Evolutionary conservation across 2,113 vertebrate genomes (phyloP), one percentile per base, ranked within the genome.

Genomic region (Dipodomys ordii): DNA sequence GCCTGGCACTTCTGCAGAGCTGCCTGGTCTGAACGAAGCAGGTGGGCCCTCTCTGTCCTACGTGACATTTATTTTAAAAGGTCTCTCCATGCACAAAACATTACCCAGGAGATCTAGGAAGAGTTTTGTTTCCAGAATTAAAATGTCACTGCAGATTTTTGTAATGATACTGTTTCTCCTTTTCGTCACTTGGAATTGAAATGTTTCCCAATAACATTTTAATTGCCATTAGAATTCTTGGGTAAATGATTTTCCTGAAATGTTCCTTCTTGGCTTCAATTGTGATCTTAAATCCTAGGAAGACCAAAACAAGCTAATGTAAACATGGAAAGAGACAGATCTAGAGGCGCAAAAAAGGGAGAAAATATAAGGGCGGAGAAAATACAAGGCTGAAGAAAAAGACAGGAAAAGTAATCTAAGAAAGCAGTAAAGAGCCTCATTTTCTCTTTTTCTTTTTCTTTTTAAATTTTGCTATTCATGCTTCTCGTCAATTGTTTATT

Each of bases 191-290:
- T 88, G 64, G 69, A 92, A 94, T 90, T 93, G 96, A 96, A 90
- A 87, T 96, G 96, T 95, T 83, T 88, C 94, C 87, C 79, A 81
- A 87, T 94, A 97, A 90, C 95, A 96, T 96, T 98, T 97, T 98
- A 98, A 98, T 98, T 98, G 97, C 98, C 94, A 97, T 94, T 96
- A 97, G 88, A 94, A 95, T 94, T 97, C 95, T 88, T 96, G 85
- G 90, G 65, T 97, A 97, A 96, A 94, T 0, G 0, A 39, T 83
- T 96, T 94, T 74, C 83, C 35, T 85, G 95, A 91, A 85, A 25
- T 97, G 97, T 97, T 92, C 84, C 87, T 90, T 97, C 91, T 10
- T 97, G 95, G 94, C 98, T 96, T 97, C 98, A 98, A 98, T 97
- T 98, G 96, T 81, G 67, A 91, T 67, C 65, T 93, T 81, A 91